These are phyloP conservation scores for Parnassius apollo DNA, from an alignment of 2,888 invertebrate species.

Conservation along the genomic window DNA sequence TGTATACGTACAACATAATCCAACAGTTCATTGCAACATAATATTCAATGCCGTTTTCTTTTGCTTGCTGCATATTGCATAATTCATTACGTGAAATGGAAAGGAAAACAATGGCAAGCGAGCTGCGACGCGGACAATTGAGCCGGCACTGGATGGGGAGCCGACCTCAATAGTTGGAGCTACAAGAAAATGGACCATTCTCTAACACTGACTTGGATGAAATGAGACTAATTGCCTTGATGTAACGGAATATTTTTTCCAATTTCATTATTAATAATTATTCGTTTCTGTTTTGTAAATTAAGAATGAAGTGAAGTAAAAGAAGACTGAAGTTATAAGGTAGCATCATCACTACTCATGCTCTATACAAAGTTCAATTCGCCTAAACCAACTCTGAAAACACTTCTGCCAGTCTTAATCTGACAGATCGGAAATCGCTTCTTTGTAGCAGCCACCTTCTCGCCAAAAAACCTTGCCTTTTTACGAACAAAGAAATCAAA, in stretches of 20 bases:
- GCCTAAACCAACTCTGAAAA: too few species aligned
- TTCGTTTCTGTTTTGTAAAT: too few species aligned
- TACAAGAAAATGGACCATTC: constrained; percentile 24
- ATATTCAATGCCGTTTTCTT: not conserved
- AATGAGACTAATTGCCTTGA: constrained; percentile 23
- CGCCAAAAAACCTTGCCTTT: too few species aligned
- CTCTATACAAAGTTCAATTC: too few species aligned
- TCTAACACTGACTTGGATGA: constrained; percentile 16
- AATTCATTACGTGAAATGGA: constrained; percentile 41
- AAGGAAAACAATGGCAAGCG: constrained; percentile 50
- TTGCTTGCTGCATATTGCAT: constrained; percentile 36
- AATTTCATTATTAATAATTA: not conserved
- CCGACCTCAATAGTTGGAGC: constrained; percentile 44
- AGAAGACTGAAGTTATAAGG: too few species aligned
- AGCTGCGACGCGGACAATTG: constrained; percentile 49
- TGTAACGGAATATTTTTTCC: not conserved
- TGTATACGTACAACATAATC: not conserved
- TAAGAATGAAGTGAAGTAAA: too few species aligned
- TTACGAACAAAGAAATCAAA: too few species aligned
- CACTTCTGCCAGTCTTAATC: too few species aligned
- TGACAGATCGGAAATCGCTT: too few species aligned
- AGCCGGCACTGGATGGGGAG: constrained; percentile 38
- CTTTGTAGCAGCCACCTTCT: too few species aligned
- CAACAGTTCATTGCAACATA: not conserved
- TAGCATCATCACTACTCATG: too few species aligned